Evolutionary conservation across 2,113 vertebrate species (phyloP), one percentile per base, ranked within the genome.

Genomic region (Ophthalmolycus amberensis): DNA sequence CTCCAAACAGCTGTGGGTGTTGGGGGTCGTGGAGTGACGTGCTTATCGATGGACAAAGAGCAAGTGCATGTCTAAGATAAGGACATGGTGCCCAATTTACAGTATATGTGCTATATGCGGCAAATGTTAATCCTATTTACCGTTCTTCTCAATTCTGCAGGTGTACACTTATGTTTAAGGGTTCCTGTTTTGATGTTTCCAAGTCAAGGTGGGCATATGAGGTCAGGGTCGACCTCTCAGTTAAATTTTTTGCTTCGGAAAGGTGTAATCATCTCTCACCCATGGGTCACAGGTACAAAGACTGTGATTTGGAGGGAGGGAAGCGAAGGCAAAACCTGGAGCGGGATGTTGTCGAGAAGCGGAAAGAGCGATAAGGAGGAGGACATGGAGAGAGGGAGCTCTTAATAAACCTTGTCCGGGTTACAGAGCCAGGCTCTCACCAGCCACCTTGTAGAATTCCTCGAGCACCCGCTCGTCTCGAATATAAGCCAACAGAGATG

Each of bases 251-350:
- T 79, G 90, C 90, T 71, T 85, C 71, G 50, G 77, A 91, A 27
- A 86, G 88, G 91, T 91, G 90, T 90, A 94, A 94, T 95, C 92
- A 92, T 93, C 80, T 78, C 85, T 91, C 66, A 86, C 88, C 84
- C 80, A 66, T 79, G 85, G 91, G 93, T 88, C 93, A 89, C 89
- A 87, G 89, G 91, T 90, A 88, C 85, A 85, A 78, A 82, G 77
- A 85, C 77, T 83, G 86, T 92, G 90, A 93, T 93, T 92, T 90
- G 79, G 73, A 70, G 82, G 59, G 75, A 86, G 63, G 60, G 84
- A 77, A 77, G 82, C 66, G 66, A 74, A 71, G 67, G 68, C n/a
- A 71, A 79, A 76, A 80, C 65, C 66, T 62, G 67, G 73, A 68
- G 75, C 77, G 76, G 70, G 75, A 75, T 66, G 67, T 69, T 63